These are phyloP conservation scores for Apodemus sylvaticus DNA, from an alignment of 2,113 vertebrate genomes.

Conservation along the genomic window DNA sequence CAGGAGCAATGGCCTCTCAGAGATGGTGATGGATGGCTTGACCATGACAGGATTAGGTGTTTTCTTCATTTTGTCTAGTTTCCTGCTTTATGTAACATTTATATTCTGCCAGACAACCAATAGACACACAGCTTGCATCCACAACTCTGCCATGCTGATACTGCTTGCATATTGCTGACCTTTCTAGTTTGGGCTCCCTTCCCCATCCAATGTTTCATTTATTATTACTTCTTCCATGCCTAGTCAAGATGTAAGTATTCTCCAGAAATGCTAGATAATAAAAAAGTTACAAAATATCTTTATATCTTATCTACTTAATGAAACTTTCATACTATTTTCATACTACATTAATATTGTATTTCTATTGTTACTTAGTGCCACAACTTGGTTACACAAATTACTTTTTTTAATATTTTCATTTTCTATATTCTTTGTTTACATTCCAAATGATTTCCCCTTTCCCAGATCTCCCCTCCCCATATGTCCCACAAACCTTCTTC, in stretches of 20 bases:
- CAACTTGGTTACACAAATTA: background rate
- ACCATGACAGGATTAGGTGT: background rate
- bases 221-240: background rate
- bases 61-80: constrained; percentile 4
- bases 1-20: background rate
- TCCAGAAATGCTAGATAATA: background rate
- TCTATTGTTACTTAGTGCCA: background rate
- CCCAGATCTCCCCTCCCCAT: no score
- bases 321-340: background rate
- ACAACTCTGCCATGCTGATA: background rate
- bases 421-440: no score
- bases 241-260: background rate
- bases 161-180: background rate
- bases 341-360: background rate
- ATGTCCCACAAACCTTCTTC: no score
- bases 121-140: background rate
- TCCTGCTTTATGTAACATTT: constrained; percentile 40
- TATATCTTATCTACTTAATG: background rate
- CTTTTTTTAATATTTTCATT: no score
- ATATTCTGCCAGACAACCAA: constrained; percentile 14
- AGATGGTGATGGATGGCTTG: background rate
- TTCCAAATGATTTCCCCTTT: no score
- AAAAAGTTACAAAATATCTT: background rate
- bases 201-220: background rate
- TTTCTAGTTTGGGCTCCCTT: background rate